Percentiles rank a stretch among this genome's conserved stretches.
These are phyloP conservation scores for Siderastrea radians DNA, from an alignment of 92 coral and sea anemone genomes.

Conservation along the genomic window DNA sequence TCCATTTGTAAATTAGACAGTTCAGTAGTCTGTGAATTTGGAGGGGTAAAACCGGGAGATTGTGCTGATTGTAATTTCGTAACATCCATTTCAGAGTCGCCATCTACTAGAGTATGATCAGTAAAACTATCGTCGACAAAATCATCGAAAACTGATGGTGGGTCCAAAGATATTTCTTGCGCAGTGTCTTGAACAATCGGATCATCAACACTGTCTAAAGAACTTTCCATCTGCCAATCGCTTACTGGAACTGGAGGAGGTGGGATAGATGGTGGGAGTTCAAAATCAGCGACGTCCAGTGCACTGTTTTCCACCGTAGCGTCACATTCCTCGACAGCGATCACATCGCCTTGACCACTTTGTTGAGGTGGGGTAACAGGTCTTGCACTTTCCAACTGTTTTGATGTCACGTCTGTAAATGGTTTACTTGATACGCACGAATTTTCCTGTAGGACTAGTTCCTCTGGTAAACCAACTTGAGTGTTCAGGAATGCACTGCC, in stretches of 20 bases:
- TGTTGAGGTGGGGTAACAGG: neutral
- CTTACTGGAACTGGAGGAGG: slow-evolving; percentile 67
- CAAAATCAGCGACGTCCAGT: slow-evolving; percentile 11
- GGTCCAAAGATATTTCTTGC: neutral
- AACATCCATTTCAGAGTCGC: neutral
- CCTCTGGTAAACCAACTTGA: slow-evolving; percentile 19
- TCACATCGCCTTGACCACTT: neutral
- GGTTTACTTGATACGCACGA: neutral
- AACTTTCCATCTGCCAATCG: neutral
- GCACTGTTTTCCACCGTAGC: slow-evolving; percentile 12
- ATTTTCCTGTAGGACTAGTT: neutral
- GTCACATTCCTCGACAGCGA: neutral
- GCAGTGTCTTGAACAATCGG: neutral
- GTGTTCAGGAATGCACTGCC: neutral
- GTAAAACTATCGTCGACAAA: neutral
- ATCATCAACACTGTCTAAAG: neutral
- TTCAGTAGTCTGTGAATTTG: neutral
- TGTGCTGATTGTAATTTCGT: neutral
- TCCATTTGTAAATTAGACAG: neutral
- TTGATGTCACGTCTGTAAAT: neutral
- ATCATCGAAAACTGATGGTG: slow-evolving; percentile 22
- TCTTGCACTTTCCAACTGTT: neutral
- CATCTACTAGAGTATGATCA: neutral
- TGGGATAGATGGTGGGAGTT: slow-evolving; percentile 49
- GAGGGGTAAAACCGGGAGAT: neutral